Percentiles rank a stretch among this genome's conserved stretches.
Conservation (phyloP, 2,113 vertebrate genomes). For the Axis porcinus region DNA sequence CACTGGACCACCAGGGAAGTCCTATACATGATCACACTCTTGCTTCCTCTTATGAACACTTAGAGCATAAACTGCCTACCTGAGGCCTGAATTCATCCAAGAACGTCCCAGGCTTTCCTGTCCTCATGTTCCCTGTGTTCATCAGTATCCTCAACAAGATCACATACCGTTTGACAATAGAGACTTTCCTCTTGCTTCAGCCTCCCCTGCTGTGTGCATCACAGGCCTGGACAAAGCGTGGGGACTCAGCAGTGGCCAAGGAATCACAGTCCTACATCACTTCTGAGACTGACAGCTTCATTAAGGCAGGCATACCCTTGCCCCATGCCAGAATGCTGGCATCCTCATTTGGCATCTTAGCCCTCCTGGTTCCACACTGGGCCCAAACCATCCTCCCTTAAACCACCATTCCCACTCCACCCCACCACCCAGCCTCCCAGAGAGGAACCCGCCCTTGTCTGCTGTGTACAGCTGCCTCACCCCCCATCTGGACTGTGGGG, state of each 20-base stretch:
- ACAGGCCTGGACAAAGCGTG: not conserved
- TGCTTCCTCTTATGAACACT: not conserved
- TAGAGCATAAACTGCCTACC: not conserved
- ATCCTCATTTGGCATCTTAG: not conserved
- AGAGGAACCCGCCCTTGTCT: not conserved
- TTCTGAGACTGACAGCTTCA: not conserved
- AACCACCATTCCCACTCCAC: not conserved
- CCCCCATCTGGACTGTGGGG: not conserved
- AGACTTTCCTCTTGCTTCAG: not conserved
- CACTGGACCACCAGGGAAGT: not conserved
- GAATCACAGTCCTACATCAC: not conserved
- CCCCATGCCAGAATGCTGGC: not conserved
- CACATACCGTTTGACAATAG: accelerated
- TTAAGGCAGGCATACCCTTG: not conserved
- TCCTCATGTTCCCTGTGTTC: not conserved
- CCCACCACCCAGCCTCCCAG: not conserved
- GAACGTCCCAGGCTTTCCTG: not conserved
- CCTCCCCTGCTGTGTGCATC: not conserved
- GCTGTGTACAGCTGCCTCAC: accelerated
- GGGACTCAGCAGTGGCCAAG: not conserved
- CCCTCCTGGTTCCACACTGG: not conserved
- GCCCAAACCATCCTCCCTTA: too few relatives aligned
- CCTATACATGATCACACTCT: not conserved
- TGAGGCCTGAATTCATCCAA: not conserved
- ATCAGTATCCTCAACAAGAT: not conserved